Evolutionary conservation across 2,888 invertebrate species (phyloP).

Genomic region (Orthosia incerta): DNA sequence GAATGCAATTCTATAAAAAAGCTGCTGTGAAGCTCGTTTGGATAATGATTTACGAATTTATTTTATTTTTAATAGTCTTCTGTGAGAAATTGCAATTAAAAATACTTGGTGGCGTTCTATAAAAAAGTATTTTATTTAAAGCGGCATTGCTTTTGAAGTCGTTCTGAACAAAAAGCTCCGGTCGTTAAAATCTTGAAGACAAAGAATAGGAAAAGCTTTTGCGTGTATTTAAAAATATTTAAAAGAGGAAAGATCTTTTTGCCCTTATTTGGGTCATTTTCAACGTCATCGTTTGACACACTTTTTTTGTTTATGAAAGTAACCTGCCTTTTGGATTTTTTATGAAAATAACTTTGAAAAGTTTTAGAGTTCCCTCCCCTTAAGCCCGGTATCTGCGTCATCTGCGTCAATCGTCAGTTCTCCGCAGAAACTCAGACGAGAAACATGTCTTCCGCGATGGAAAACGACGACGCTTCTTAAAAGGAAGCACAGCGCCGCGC

Average conservation of each 20-base stretch:
- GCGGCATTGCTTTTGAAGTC: conserved; percentile 40
- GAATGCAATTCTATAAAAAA: conserved; percentile 66
- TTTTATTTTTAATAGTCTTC: conserved; percentile 51
- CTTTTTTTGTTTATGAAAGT: background rate
- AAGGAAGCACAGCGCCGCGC: too few relatives aligned
- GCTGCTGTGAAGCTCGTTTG: conserved; percentile 54
- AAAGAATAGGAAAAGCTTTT: conserved; percentile 29
- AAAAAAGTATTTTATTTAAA: conserved; percentile 44
- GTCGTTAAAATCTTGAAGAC: conserved; percentile 24
- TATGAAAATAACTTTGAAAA: background rate
- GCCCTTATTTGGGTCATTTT: conserved; percentile 6
- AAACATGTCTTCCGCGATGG: too few relatives aligned
- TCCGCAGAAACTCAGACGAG: too few relatives aligned
- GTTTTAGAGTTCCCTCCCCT: background rate
- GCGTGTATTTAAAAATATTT: conserved; percentile 13
- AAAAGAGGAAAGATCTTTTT: background rate
- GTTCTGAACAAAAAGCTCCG: conserved; percentile 36
- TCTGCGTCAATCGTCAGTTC: too few relatives aligned
- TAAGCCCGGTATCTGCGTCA: too few relatives aligned
- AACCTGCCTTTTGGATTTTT: background rate
- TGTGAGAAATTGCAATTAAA: conserved; percentile 54
- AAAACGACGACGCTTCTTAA: too few relatives aligned
- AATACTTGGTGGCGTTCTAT: conserved; percentile 38
- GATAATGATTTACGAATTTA: conserved; percentile 63
- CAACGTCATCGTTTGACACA: background rate